Conservation (phyloP, 53 echinoderm and acorn worm species). For the Luidia sarsii region DNA sequence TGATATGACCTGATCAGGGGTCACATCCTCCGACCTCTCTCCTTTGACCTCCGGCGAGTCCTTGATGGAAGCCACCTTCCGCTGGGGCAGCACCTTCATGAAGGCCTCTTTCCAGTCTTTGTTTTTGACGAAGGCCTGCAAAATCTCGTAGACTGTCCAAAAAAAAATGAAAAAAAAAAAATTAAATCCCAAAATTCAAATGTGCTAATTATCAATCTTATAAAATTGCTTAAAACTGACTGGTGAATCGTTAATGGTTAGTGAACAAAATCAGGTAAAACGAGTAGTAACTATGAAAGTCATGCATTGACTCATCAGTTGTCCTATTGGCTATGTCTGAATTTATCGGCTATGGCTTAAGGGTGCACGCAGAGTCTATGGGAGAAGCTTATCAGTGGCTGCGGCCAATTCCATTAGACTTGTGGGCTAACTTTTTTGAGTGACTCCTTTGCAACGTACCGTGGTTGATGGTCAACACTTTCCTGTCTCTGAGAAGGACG, state of each 20-base stretch:
- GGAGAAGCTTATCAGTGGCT: background rate
- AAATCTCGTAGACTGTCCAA: constrained; percentile 87
- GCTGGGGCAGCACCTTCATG: constrained; percentile 71
- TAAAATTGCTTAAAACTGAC: too few species aligned
- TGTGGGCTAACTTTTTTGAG: too few species aligned
- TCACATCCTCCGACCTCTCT: constrained; percentile 26
- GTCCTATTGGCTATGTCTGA: background rate
- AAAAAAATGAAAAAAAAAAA: background rate
- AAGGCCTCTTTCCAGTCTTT: constrained; percentile 86
- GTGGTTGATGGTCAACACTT: constrained; percentile 89
- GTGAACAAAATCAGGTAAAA: too few species aligned
- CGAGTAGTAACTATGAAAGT: background rate
- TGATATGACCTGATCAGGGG: background rate
- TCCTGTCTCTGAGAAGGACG: constrained; percentile 76
- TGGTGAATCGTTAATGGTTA: too few species aligned
- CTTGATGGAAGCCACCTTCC: constrained; percentile 69
- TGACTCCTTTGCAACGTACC: too few species aligned
- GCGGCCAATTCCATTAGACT: too few species aligned
- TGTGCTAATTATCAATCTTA: background rate
- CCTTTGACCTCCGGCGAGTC: constrained; percentile 37
- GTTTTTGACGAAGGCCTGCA: constrained; percentile 64
- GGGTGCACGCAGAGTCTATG: too few species aligned
- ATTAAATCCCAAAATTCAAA: background rate
- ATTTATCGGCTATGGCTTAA: too few species aligned
- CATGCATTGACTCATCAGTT: background rate